Conservation (phyloP, 2,888 invertebrate genomes). For the Caenorhabditis zanzibari region DNA sequence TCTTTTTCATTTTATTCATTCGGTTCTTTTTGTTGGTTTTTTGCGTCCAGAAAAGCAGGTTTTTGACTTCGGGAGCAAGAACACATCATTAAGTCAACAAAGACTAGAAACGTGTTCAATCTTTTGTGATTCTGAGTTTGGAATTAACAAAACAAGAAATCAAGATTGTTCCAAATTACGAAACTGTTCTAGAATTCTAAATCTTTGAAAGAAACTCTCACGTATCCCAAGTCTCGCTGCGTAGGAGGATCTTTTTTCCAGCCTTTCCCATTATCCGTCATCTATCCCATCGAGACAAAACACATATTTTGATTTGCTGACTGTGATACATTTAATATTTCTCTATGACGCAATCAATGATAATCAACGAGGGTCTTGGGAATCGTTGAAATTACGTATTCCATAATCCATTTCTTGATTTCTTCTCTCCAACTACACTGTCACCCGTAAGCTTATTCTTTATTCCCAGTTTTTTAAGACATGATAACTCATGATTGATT, state of each 20-base stretch:
- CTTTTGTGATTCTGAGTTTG: neutral
- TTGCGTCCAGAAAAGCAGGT: conserved; percentile 25
- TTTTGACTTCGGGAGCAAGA: conserved; percentile 5
- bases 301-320: conserved; percentile 15
- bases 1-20: conserved; percentile 28
- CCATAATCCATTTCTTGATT: conserved; percentile 1
- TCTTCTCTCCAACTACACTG: conserved; percentile 25
- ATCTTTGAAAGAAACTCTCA: neutral
- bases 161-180: neutral
- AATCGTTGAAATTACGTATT: conserved; percentile 26
- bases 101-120: conserved; percentile 2
- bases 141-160: neutral
- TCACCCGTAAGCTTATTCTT: neutral
- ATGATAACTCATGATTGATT: conserved; percentile 40
- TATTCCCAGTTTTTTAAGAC: conserved; percentile 1
- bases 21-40: conserved; percentile 22
- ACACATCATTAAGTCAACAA: conserved; percentile 35
- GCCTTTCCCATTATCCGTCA: conserved; percentile 3
- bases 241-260: conserved; percentile 1
- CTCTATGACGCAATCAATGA: conserved; percentile 28
- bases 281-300: conserved; percentile 14
- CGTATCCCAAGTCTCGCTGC: neutral
- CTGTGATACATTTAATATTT: neutral
- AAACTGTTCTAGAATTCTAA: neutral
- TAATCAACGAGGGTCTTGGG: neutral